Evolutionary conservation across 2,113 vertebrate species (phyloP), one percentile per base, ranked within the genome.

Genomic region (Hypomesus transpacificus): DNA sequence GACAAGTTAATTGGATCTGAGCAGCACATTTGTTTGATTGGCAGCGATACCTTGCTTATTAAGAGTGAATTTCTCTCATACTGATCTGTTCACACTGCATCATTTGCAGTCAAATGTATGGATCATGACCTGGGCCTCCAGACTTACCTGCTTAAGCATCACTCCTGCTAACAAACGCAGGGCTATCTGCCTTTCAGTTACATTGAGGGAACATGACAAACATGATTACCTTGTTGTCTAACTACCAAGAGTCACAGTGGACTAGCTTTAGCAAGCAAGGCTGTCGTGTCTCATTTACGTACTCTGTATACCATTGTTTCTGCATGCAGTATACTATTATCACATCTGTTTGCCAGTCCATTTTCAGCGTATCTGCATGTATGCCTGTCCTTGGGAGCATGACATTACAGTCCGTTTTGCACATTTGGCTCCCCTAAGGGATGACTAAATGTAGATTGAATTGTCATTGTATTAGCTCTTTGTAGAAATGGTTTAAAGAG

Each of bases 401-500:
- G 46, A 54, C 56, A 59, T 26, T 60, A 73, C 70, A 78, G 78
- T 77, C 57, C 58, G 63, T 72, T 82, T 72, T 70, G 78, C 70
- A 56, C 68, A 21, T 2, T 63, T 28, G 20, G 61, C 58, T 68
- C n/a, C 52, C 65, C 66, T 65, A 51, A 24, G 1, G 50, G 56
- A 56, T 67, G 68, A 63, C 64, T 24, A 78, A 75, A 76, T 82
- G 58, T 56, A 77, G 67, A 86, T 72, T 57, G 69, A 85, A 81
- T 63, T 11, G 8, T 79, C 67, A 74, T 83, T 72, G 80, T 83
- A 54, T 79, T 62, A 31, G 60, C 68, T 77, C 77, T 78, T 82
- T 75, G 31, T 73, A 75, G 84, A 77, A 85, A 74, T 46, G 61
- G 75, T 77, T 50, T 81, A 84, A 87, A 87, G 82, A 86, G 73